These are phyloP conservation scores for Catharus ustulatus DNA, from an alignment of 2,797 vertebrate species.

Conservation along the genomic window DNA sequence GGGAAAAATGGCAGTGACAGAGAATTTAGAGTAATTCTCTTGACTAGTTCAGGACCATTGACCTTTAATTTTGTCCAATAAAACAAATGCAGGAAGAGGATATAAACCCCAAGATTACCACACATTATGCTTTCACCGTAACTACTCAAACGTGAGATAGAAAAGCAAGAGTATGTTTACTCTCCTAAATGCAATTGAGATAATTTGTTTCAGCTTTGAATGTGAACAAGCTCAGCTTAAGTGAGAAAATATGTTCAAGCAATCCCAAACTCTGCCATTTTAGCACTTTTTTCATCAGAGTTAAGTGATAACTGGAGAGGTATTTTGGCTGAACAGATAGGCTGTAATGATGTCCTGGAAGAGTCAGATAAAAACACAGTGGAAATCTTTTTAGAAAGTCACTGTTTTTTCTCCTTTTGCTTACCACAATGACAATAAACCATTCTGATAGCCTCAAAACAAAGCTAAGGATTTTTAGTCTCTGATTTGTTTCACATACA, in stretches of 20 bases:
- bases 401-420: background rate
- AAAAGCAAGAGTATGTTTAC: background rate
- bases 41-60: conserved; percentile 40
- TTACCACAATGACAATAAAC: background rate
- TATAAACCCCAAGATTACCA: background rate
- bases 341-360: background rate
- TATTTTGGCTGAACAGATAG: background rate
- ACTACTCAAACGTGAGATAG: background rate
- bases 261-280: conserved; percentile 24
- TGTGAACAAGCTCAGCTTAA: conserved; percentile 9
- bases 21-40: background rate
- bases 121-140: background rate
- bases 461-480: conserved; percentile 12
- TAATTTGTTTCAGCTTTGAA: background rate
- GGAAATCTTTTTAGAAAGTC: background rate
- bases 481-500: background rate
- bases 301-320: background rate
- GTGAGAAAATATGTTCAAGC: background rate
- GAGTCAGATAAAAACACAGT: background rate
- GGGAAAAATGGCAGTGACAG: background rate
- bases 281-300: background rate
- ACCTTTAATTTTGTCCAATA: conserved; percentile 31
- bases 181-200: conserved; percentile 15
- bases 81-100: conserved; percentile 16
- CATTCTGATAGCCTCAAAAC: background rate